These are phyloP conservation scores for Apogon hyalosoma DNA, from an alignment of 2,797 vertebrate genomes.

Conservation along the genomic window DNA sequence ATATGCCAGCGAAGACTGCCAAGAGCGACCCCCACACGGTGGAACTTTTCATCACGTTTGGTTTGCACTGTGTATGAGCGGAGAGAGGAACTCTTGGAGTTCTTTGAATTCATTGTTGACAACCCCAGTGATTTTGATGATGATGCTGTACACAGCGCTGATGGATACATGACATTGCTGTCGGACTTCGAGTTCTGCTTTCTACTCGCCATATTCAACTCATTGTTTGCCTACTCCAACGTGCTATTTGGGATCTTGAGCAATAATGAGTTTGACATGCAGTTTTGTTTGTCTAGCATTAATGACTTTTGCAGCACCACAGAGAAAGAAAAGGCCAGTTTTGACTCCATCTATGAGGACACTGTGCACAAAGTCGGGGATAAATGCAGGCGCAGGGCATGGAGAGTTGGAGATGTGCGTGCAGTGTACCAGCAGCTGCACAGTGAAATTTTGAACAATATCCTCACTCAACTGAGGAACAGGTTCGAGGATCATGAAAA, in stretches of 20 bases:
- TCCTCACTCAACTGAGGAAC: slow-evolving; percentile 19
- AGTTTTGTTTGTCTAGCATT: too few relatives aligned
- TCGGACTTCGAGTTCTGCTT: too few relatives aligned
- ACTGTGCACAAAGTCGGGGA: slow-evolving; percentile 2
- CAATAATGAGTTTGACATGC: slow-evolving; percentile 4
- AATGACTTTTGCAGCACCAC: too few relatives aligned
- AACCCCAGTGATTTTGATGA: slow-evolving; percentile 2
- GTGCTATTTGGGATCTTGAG: too few relatives aligned
- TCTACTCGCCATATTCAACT: too few relatives aligned
- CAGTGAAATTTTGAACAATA: slow-evolving; percentile 19
- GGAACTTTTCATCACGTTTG: slow-evolving; percentile 8
- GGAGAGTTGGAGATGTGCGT: slow-evolving; percentile 11
- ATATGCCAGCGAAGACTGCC: neutral
- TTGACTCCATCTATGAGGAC: slow-evolving; percentile 13
- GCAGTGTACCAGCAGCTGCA: slow-evolving; percentile 15
- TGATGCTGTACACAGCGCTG: neutral
- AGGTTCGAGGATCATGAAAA: slow-evolving; percentile 28
- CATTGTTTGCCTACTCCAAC: too few relatives aligned
- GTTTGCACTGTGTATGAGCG: neutral
- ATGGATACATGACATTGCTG: too few relatives aligned
- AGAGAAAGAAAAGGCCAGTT: slow-evolving; percentile 19
- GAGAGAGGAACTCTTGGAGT: slow-evolving; percentile 4
- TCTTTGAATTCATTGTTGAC: slow-evolving; percentile 18
- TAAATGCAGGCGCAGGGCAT: neutral
- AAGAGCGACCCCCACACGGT: neutral